Evolutionary conservation across 1,140 invertebrate genomes (phyloP), one percentile per base, ranked within the genome.

Genomic region (Leptopilina boulardi): DNA sequence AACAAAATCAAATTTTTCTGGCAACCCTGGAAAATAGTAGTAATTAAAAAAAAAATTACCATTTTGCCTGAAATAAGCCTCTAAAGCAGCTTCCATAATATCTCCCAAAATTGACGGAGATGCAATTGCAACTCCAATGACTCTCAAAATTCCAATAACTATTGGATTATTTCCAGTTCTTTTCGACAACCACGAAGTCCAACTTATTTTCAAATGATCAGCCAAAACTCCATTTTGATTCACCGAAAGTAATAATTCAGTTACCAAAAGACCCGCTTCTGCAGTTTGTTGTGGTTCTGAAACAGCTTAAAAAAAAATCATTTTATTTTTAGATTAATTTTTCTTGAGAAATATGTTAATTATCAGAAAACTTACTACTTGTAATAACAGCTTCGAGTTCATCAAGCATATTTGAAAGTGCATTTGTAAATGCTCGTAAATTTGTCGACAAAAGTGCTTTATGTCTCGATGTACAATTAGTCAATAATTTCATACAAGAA

Each of bases 301-400:
- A 42, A 92, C 88, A 75, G 92, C 92, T 91, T 73, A 19, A 74
- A 87, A 85, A 19, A 74, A 87, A 85, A 85, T 83, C 73, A 73
- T 75, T 34, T 80, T 73, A 26, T 71, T 78, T 34, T 42, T 56
- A 34, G 9, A 75, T 71, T 74, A 54, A 41, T 54, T 30, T 13
- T 56, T 75, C 30, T 0, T 26, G 13, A 42, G 34, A 26, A 51
- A 59, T 73, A 11, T 38, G 59, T 41, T 30, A 13, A 66, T 21
- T 21, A 71, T 30, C 15, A 56, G n/a, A n/a, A n/a, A n/a, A 90
- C 90, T 91, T 83, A 94, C 94, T 92, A 80, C 90, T 91, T 5
- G 86, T 86, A 73, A 93, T 91, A 10, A 93, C 91, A 4, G 87
- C 87, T 86, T 94, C 94, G 83, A 93, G 92, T 80, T 94, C 93